Base-by-base conservation (phyloP, 53 echinoderm and acorn worm species). In the Paracentrotus lividus region DNA sequence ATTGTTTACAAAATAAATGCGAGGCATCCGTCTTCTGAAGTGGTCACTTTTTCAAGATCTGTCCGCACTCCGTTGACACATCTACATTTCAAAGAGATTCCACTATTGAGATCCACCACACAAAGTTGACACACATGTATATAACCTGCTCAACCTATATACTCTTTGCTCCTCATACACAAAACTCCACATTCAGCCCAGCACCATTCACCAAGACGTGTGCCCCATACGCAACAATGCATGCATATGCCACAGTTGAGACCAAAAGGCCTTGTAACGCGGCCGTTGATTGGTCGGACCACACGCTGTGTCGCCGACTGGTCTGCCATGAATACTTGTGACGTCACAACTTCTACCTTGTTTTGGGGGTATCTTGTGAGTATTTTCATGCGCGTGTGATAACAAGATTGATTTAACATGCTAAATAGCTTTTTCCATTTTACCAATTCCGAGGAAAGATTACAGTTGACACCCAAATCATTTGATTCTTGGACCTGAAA, bases 241-340 rank as follows among this genome's bases (percentile, higher is more conserved):
- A 81, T 81, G 81, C 81, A 81, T 81, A 81, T 81, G 81, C 86
- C 86, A 86, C 54, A 34, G 54, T 54, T 16, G 86, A 86, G 34
- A 72, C 49, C 72, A 67, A 26, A n/a, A 31, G 72, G 72, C 69
- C 55, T 77, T 92, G 24, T 92, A 92, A 92, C 92, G 81, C 92
- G 77, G 36, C 81, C 60, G 59, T 56, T 92, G 92, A 92, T 92
- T 92, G 92, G 92, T 81, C 81, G 26, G 92, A 92, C 81, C 78
- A 56, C 92, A 92, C 77, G 92, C 92, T 92, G 92, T n/a, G 92
- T 57, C 34, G 90, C 72, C 61, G 89, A 91, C 75, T 91, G 72
- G 91, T 91, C 23, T 2, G 54, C n/a, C 13, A 52, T 92, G 81
- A 49, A 47, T 68, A 57, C 53, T 42, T 61, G 92, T 92, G 92